Evolutionary conservation across 2,113 vertebrate species (phyloP), one percentile per base, ranked within the genome.

Genomic region (Barnardius zonarius): DNA sequence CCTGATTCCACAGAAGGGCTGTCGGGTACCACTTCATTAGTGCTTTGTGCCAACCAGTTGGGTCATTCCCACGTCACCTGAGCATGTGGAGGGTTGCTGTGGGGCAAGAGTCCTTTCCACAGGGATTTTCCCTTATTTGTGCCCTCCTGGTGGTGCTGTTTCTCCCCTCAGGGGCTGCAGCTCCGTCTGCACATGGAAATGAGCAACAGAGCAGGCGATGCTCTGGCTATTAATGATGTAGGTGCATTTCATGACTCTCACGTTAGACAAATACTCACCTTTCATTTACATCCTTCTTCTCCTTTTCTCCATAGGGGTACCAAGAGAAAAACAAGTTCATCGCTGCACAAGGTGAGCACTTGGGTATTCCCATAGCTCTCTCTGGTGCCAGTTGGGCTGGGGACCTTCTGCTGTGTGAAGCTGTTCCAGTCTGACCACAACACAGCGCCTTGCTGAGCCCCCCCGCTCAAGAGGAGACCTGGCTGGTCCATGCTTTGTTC

Each of bases 301-400:
- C 61, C n/a, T 84, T 73, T 13, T 63, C 48, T 85, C 33, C 83
- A 1, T 69, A 99, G 99, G 99, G 99, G 75, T 99, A 99, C 98
- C 99, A 99, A 97, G 99, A 99, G 96, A 99, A 99, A 97, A 99
- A 99, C 96, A 99, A 99, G 96, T 99, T 99, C 94, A 99, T 99
- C 96, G 99, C 99, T 85, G 99, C 99, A 93, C 99, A 99, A 99
- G 99, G 99, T 99, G 98, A 97, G 59, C 8, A 22, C 6, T 39
- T 9, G 1, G 5, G 28, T 86, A 15, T 51, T 62, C 37, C 74
- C 11, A 5, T 51, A 25, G 18, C 49, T 63, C 13, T 61, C 2
- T 10, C 17, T 7, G 7, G 8, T 39, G 41, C 9, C 22, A 28
- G 8, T 20, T 44, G 54, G 48, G 16, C 35, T 83, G 67, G 22